Evolutionary conservation across 2,888 invertebrate species (phyloP), one percentile per base, ranked within the genome.

Genomic region (Amiota mariae): DNA sequence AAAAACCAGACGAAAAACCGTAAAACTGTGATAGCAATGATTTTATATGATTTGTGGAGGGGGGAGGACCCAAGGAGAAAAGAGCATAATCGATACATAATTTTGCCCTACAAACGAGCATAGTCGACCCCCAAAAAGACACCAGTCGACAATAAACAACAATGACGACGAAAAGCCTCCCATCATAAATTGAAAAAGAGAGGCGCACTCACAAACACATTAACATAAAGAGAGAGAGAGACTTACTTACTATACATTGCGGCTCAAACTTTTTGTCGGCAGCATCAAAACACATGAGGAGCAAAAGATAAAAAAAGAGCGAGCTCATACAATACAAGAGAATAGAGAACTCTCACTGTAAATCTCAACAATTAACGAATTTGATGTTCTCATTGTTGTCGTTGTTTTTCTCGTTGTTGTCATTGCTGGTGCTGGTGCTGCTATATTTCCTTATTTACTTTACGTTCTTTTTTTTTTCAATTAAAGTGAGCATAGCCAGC

Each of bases 41-140:
- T n/a, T n/a, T 11, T 51, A 51, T 4, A 51, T 51, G n/a, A 3
- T 12, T 51, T 51, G 54, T 8, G 13, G 6, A 12, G 4, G 12
- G 54, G n/a, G 6, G 8, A 51, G 6, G 8, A 51, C n/a, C 3
- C 54, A 24, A 72, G 56, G 47, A 11, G 61, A 73, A 73, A 72
- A 72, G 77, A 78, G 74, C 84, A 81, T 85, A 85, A 85, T 87
- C 86, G 80, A 87, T 86, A 86, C 85, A 86, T 77, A 87, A 84
- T 82, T 87, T 86, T 87, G 87, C 80, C 87, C 86, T 85, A 87
- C 80, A 81, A 87, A 84, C 82, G 82, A 81, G 73, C 72, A 72
- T 73, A 77, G 78, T 75, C 82, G 81, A 82, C 80, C 79, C 77
- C 79, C 75, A 79, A 85, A 84, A 79, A 74, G 57, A 51, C 56